Evolutionary conservation across 2,888 invertebrate genomes (phyloP).

Genomic region (Drosophila subsilvestris): DNA sequence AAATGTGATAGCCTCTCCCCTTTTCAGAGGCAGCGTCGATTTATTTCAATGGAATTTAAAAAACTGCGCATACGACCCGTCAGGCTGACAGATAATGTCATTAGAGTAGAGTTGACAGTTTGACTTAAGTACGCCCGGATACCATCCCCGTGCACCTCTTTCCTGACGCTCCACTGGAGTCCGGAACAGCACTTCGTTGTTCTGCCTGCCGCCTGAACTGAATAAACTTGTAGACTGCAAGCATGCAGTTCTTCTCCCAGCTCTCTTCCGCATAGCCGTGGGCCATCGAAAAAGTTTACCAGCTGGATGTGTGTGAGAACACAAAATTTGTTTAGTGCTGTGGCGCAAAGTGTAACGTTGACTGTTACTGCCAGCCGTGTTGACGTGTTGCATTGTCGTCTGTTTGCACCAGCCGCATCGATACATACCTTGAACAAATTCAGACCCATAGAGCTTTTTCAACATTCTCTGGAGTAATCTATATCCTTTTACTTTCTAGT

Average conservation of each 20-base stretch:
- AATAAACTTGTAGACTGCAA: constrained; percentile 74
- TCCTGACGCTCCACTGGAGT: constrained; percentile 14
- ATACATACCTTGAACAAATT: constrained; percentile 2
- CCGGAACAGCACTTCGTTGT: constrained; percentile 7
- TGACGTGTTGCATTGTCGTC: constrained; percentile 43
- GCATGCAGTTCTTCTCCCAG: constrained; percentile 47
- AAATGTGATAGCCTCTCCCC: constrained; percentile 39
- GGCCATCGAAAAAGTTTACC: constrained; percentile 63
- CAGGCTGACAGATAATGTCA: constrained; percentile 70
- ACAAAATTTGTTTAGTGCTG: constrained; percentile 71
- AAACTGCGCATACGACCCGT: constrained; percentile 69
- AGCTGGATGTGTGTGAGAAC: constrained; percentile 58
- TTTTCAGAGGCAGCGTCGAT: constrained; percentile 34
- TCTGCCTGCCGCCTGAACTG: constrained; percentile 26
- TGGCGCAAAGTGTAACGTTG: constrained; percentile 58
- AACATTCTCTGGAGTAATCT: background rate
- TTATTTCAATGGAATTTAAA: constrained; percentile 68
- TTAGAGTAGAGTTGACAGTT: constrained; percentile 73
- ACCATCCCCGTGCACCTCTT: constrained; percentile 20
- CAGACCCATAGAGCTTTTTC: background rate
- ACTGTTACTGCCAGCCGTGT: constrained; percentile 36
- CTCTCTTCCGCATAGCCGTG: constrained; percentile 31
- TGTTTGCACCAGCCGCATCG: constrained; percentile 23
- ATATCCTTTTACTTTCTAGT: constrained; percentile 46
- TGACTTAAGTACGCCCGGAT: constrained; percentile 67